Base-by-base conservation (phyloP, 92 coral and sea anemone genomes). In the Isaurus tuberculatus region DNA sequence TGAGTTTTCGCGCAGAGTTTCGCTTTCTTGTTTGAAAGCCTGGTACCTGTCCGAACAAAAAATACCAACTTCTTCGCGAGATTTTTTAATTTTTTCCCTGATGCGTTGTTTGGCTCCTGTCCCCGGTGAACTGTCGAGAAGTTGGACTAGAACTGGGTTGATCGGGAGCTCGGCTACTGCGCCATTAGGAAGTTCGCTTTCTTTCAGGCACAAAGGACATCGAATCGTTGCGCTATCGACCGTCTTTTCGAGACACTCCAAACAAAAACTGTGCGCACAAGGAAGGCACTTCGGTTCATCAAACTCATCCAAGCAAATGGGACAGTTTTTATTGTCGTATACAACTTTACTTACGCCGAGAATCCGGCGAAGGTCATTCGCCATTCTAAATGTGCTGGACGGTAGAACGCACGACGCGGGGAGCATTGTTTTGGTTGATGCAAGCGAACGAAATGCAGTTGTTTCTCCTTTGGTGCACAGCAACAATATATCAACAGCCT, bases 181-280 rank as follows among this genome's bases (percentile, higher is more conserved):
- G 22, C 53, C 82, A 25, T 36, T 77, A 25, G 82, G 82, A 25
- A 77, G 27, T 60, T 77, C 82, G 51, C 70, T 57, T 58, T 57
- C 82, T 11, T 58, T 77, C 27, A 57, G 82, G 25, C 82, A 77
- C 49, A 77, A 34, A 67, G 82, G 82, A 36, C 82, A 77, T 8
- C 82, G 82, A 36, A 77, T 77, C 48, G 43, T 60, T 30, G 46
- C 15, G 69, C 69, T 26, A 27, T 77, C 70, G 22, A 58, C 69
- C 2, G 68, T 58, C 68, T 77, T 77, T 57, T 77, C 70, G 33
- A 77, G 82, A 48, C 82, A 77, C 46, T 77, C 82, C 15, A 77
- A 60, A 23, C 82, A 77, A 77, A 77, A 77, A 77, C 82, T 77
- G 58, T 77, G 82, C 26, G 82, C 82, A 77, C 82, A 77, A 8